Conservation (phyloP, 2,888 invertebrate genomes). For the Petrolisthes cinctipes region DNA sequence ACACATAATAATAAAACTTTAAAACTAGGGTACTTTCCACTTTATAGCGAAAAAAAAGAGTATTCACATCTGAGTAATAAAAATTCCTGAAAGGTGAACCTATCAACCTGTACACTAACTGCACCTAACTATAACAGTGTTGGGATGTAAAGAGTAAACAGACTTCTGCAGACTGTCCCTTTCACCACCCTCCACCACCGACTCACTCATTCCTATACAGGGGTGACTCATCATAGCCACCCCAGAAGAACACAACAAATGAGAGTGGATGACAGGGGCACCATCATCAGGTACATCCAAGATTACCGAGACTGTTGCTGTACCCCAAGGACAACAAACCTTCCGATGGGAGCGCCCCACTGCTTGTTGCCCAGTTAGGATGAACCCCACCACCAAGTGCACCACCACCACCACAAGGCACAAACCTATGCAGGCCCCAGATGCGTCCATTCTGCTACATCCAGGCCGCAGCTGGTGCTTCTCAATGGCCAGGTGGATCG, state of each 20-base stretch:
- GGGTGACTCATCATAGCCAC: no score
- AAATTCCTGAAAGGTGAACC: conserved; percentile 4
- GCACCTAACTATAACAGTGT: conserved; percentile 27
- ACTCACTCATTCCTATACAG: no score
- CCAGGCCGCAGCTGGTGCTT: conserved; percentile 30
- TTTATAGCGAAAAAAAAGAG: not conserved
- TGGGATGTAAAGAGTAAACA: not conserved
- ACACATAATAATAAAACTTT: no score
- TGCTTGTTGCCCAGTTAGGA: conserved; percentile 20
- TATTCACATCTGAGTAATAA: not conserved
- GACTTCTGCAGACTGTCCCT: no score
- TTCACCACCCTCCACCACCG: no score
- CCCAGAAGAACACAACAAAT: no score
- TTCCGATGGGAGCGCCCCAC: not conserved
- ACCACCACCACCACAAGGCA: conserved; percentile 62
- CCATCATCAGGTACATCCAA: not conserved
- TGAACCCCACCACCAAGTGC: conserved; percentile 49
- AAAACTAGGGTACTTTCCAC: not conserved
- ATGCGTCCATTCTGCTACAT: conserved; percentile 57
- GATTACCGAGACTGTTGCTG: not conserved
- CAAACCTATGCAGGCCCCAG: conserved; percentile 67
- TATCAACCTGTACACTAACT: conserved; percentile 44
- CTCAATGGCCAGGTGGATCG: conserved; percentile 44
- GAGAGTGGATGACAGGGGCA: not conserved
- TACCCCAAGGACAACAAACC: not conserved